Evolutionary conservation across 2,113 vertebrate genomes (phyloP).

Genomic region (Coturnix japonica): DNA sequence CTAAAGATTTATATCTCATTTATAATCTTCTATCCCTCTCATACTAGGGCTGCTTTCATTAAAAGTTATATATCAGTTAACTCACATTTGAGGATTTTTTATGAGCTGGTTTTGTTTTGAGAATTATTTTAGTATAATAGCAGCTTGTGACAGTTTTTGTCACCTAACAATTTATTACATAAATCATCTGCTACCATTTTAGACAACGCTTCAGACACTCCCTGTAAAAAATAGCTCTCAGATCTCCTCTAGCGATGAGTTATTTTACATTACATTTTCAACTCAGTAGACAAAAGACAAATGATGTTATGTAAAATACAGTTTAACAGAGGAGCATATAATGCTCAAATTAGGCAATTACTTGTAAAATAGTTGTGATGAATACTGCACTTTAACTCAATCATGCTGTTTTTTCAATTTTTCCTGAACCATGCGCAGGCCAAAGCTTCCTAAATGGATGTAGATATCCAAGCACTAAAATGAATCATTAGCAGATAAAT

Average conservation of each 20-base stretch:
- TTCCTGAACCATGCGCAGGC: background rate
- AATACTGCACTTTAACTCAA: slow-evolving; percentile 4
- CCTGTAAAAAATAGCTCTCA: background rate
- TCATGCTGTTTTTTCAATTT: background rate
- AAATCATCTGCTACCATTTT: background rate
- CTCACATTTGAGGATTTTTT: background rate
- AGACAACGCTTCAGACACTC: background rate
- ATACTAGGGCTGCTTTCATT: background rate
- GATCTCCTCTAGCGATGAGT: background rate
- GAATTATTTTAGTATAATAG: background rate
- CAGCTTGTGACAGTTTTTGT: background rate
- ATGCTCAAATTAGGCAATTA: background rate
- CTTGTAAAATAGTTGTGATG: background rate
- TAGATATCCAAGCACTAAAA: slow-evolving; percentile 8
- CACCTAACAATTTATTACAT: background rate
- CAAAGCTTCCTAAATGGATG: background rate
- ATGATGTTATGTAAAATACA: background rate
- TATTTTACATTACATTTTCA: background rate
- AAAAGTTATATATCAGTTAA: background rate
- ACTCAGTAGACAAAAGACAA: background rate
- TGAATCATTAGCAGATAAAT: slow-evolving; percentile 60
- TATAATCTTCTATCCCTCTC: background rate
- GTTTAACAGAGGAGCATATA: background rate
- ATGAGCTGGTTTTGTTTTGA: background rate
- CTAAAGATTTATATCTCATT: background rate